Conservation (phyloP, 2,888 invertebrate species). For the Periphyllus acericola region DNA sequence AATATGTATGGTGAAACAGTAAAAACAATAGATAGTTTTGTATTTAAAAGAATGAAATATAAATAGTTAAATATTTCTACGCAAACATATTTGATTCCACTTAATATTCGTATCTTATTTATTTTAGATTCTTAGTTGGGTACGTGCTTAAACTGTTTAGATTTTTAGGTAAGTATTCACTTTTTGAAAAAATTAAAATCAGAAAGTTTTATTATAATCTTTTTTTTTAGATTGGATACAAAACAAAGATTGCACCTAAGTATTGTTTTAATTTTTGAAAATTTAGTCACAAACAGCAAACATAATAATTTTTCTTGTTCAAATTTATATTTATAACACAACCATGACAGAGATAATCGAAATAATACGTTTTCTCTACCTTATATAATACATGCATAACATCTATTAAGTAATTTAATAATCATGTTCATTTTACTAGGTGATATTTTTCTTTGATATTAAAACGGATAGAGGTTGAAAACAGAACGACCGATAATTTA, state of each 20-base stretch:
- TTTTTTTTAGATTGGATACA: background rate
- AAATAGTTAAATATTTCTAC: background rate
- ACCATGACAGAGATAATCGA: no score
- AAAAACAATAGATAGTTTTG: background rate
- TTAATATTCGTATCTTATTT: background rate
- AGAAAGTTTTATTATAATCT: background rate
- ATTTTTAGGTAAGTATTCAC: no score
- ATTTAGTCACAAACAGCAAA: no score
- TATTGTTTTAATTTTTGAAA: background rate
- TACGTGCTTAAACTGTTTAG: background rate
- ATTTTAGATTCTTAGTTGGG: background rate
- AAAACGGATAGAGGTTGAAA: slow-evolving; percentile 21
- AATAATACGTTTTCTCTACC: no score
- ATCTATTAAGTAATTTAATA: background rate
- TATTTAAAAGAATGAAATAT: background rate
- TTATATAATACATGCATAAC: background rate
- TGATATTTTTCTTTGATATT: slow-evolving; percentile 37
- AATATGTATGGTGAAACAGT: background rate
- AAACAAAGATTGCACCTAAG: no score
- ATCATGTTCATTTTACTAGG: background rate
- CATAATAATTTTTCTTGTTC: no score
- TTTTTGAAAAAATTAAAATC: no score
- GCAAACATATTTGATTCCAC: no score
- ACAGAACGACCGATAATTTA: slow-evolving; percentile 48
- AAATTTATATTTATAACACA: no score